These are phyloP conservation scores for Scaptomyza parva DNA, from an alignment of 2,888 invertebrate species.

Conservation along the genomic window DNA sequence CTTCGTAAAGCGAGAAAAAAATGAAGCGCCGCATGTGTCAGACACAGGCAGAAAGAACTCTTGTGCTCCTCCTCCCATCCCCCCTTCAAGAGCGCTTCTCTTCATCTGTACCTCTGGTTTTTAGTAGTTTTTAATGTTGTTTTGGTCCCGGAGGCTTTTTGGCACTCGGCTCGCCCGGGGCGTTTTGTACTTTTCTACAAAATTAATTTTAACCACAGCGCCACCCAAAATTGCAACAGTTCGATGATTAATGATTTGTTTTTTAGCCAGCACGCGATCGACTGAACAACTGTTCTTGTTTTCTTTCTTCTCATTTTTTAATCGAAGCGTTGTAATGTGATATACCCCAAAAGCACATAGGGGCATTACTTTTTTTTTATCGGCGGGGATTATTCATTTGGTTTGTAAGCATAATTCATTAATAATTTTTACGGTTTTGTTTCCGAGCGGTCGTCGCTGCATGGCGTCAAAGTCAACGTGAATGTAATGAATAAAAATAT, in stretches of 20 bases:
- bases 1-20: slow-evolving; percentile 45
- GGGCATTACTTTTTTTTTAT: slow-evolving; percentile 35
- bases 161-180: slow-evolving; percentile 45
- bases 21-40: slow-evolving; percentile 80
- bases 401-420: slow-evolving; percentile 66
- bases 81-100: neutral
- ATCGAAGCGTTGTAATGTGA: slow-evolving; percentile 55
- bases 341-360: slow-evolving; percentile 36
- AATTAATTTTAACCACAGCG: slow-evolving; percentile 77
- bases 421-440: slow-evolving; percentile 60
- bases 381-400: slow-evolving; percentile 70
- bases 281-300: slow-evolving; percentile 44
- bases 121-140: slow-evolving; percentile 81
- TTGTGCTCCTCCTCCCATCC: slow-evolving; percentile 9
- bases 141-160: slow-evolving; percentile 72
- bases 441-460: slow-evolving; percentile 39
- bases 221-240: slow-evolving; percentile 71
- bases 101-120: slow-evolving; percentile 26
- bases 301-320: slow-evolving; percentile 10
- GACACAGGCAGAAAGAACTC: slow-evolving; percentile 59
- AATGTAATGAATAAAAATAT: slow-evolving; percentile 20
- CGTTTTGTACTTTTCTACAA: slow-evolving; percentile 71
- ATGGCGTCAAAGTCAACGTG: slow-evolving; percentile 53
- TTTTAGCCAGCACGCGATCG: slow-evolving; percentile 73
- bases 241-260: slow-evolving; percentile 82